Conservation (phyloP, 2,113 vertebrate species). For the Heterocephalus glaber region DNA sequence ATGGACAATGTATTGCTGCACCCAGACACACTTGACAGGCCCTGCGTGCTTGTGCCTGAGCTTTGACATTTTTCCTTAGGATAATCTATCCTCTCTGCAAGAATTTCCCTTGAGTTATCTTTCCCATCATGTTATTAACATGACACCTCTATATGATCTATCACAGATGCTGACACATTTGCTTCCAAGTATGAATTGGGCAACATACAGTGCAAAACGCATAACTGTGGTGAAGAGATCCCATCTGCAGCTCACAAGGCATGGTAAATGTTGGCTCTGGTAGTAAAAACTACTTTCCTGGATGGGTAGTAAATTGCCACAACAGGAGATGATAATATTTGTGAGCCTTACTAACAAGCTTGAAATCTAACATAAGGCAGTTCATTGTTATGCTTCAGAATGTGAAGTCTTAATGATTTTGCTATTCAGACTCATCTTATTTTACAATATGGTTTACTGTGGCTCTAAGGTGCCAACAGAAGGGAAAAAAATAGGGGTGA, state of each 20-base stretch:
- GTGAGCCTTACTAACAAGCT: conserved; percentile 75
- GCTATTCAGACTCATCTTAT: conserved; percentile 82
- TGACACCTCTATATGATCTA: background rate
- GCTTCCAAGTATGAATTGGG: background rate
- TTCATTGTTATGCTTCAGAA: conserved; percentile 81
- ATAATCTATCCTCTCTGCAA: background rate
- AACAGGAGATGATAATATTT: conserved; percentile 74
- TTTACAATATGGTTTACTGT: conserved; percentile 81
- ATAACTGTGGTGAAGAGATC: conserved; percentile 11
- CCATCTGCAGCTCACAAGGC: conserved; percentile 21
- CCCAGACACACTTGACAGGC: background rate
- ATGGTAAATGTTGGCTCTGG: conserved; percentile 8
- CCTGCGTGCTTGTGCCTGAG: background rate
- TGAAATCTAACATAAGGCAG: conserved; percentile 82
- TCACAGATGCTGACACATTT: conserved; percentile 33
- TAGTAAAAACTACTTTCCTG: conserved; percentile 56
- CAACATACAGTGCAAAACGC: background rate
- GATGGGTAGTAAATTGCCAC: conserved; percentile 66
- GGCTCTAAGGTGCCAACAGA: conserved; percentile 59
- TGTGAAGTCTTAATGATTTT: conserved; percentile 84
- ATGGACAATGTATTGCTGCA: background rate
- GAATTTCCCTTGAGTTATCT: background rate
- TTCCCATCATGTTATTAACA: conserved; percentile 40
- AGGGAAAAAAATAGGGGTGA: background rate
- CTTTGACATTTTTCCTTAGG: background rate